Evolutionary conservation across 2,113 vertebrate species (phyloP).

Genomic region (Aegotheles bennettii): DNA sequence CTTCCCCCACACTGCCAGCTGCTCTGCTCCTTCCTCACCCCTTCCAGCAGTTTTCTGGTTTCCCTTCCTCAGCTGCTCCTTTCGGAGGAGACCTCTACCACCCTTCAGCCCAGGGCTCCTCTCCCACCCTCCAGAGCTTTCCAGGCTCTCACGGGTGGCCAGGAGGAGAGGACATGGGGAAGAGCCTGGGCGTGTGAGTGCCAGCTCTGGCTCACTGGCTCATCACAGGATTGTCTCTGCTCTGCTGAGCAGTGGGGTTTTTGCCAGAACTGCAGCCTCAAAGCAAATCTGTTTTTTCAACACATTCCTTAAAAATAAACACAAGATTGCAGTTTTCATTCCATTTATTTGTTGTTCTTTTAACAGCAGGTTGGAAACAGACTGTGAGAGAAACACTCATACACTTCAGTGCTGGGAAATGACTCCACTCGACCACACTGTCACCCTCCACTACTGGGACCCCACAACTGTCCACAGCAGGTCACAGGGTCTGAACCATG

Average conservation of each 20-base stretch:
- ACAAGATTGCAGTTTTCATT: background rate
- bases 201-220: background rate
- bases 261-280: constrained; percentile 44
- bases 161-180: background rate
- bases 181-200: fast-evolving
- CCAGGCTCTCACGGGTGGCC: background rate
- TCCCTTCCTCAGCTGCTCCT: background rate
- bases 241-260: background rate
- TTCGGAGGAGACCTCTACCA: background rate
- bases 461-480: fast-evolving
- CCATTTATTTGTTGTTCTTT: constrained; percentile 34
- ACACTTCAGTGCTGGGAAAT: background rate
- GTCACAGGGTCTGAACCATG: background rate
- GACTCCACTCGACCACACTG: background rate
- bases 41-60: background rate
- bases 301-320: constrained; percentile 43
- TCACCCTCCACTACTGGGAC: background rate
- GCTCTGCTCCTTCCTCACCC: background rate
- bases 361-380: background rate
- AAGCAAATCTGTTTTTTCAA: constrained; percentile 38
- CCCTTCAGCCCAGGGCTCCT: background rate
- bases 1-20: fast-evolving
- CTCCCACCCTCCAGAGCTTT: background rate
- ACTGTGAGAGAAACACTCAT: background rate
- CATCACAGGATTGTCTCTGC: background rate